phyloP scores from a whole-genome alignment of 2,797 vertebrate species.

The Pempheris klunzingeri region DNA sequence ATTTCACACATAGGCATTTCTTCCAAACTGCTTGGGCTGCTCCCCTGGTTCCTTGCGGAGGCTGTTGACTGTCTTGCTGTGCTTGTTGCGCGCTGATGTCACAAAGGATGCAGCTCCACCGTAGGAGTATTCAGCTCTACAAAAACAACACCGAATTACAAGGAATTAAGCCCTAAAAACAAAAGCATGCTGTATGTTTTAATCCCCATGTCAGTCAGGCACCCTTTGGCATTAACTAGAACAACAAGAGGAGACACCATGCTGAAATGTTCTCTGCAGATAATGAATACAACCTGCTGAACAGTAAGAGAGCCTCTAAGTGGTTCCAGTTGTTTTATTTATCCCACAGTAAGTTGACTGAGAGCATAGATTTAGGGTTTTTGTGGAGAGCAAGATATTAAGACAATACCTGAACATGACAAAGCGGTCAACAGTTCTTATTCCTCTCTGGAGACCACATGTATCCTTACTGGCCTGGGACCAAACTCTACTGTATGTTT shows the following conservation, averaged over 20 bases:
- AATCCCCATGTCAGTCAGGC: not conserved
- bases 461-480: not conserved
- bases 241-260: not conserved
- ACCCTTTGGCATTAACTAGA: not conserved
- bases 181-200: not conserved
- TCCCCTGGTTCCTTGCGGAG: slow-evolving; percentile 67
- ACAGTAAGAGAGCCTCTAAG: no score
- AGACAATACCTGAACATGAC: not conserved
- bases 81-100: slow-evolving; percentile 82
- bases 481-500: not conserved
- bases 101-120: slow-evolving; percentile 84
- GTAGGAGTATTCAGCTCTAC: slow-evolving; percentile 84
- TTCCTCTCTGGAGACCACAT: not conserved
- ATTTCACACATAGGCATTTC: slow-evolving; percentile 93
- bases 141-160: not conserved
- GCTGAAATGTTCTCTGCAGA: not conserved
- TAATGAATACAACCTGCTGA: not conserved
- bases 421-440: not conserved
- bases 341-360: not conserved
- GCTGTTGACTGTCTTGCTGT: slow-evolving; percentile 55
- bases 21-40: slow-evolving; percentile 89
- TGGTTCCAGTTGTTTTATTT: no score
- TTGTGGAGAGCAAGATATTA: not conserved
- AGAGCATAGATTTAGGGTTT: not conserved
- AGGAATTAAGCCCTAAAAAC: not conserved